These are phyloP conservation scores for Blastobasis adustella DNA, from an alignment of 2,888 invertebrate genomes.

Conservation along the genomic window DNA sequence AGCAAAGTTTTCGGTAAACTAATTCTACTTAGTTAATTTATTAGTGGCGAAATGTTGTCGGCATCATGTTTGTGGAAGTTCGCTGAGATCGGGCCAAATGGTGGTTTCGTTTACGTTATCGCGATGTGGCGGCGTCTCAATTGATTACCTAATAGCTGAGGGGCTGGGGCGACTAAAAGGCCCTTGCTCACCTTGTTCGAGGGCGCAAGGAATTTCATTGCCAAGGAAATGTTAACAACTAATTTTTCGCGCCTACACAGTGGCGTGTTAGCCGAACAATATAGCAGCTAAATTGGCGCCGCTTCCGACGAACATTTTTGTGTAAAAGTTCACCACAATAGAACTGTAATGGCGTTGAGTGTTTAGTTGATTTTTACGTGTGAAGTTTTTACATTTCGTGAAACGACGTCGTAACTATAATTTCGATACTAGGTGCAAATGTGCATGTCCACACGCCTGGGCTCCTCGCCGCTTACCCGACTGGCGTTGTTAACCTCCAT, in stretches of 20 bases:
- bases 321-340: conserved; percentile 12
- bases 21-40: conserved; percentile 3
- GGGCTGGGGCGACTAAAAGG: conserved; percentile 21
- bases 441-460: conserved; percentile 16
- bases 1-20: conserved; percentile 6
- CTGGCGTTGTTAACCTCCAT: conserved; percentile 57
- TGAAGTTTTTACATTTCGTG: too few relatives aligned
- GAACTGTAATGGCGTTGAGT: background rate
- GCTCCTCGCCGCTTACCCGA: conserved; percentile 58
- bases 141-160: conserved; percentile 39
- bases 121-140: conserved; percentile 33
- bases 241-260: conserved; percentile 23
- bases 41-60: background rate
- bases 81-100: conserved; percentile 15
- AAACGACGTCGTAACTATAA: too few relatives aligned
- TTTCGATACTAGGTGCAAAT: conserved; percentile 18
- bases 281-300: conserved; percentile 18
- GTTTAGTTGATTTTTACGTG: conserved; percentile 6
- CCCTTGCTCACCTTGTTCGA: conserved; percentile 28
- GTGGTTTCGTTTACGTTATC: conserved; percentile 29
- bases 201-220: conserved; percentile 23
- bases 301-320: conserved; percentile 5
- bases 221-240: conserved; percentile 14
- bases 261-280: conserved; percentile 20
- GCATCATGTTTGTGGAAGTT: conserved; percentile 14